phyloP scores from a whole-genome alignment of 2,797 vertebrate species.

The Tarsius wallacei region DNA sequence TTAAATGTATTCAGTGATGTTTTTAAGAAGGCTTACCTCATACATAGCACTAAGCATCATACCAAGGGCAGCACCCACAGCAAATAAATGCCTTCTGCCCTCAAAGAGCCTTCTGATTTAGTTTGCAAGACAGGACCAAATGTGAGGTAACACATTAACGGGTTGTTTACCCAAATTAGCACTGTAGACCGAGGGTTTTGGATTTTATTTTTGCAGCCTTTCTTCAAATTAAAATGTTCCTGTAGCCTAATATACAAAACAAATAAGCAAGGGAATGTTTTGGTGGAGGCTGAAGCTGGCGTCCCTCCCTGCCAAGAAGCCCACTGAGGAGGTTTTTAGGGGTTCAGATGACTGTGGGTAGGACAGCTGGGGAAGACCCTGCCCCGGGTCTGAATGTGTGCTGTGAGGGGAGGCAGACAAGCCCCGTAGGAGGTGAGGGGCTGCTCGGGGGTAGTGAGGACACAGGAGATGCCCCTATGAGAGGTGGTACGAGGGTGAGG shows the following conservation, averaged over 20 bases:
- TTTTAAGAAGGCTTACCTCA: background rate
- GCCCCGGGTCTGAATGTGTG: background rate
- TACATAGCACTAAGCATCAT: background rate
- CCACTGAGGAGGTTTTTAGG: background rate
- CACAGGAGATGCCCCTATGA: background rate
- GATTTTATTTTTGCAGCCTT: background rate
- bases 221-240: background rate
- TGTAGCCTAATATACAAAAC: background rate
- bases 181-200: background rate
- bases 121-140: background rate
- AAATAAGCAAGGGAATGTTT: background rate
- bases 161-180: background rate
- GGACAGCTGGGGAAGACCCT: background rate
- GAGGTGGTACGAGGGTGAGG: rapidly evolving
- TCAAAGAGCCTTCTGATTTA: background rate
- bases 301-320: background rate
- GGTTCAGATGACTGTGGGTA: background rate
- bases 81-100: background rate
- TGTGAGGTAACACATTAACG: background rate
- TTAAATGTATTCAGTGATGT: background rate
- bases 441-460: background rate
- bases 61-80: background rate
- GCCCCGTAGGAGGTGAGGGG: background rate
- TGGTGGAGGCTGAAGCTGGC: background rate
- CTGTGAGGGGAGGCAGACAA: background rate